These are phyloP conservation scores for Flexamia atlantica DNA, from an alignment of 2,888 invertebrate genomes.

Conservation along the genomic window DNA sequence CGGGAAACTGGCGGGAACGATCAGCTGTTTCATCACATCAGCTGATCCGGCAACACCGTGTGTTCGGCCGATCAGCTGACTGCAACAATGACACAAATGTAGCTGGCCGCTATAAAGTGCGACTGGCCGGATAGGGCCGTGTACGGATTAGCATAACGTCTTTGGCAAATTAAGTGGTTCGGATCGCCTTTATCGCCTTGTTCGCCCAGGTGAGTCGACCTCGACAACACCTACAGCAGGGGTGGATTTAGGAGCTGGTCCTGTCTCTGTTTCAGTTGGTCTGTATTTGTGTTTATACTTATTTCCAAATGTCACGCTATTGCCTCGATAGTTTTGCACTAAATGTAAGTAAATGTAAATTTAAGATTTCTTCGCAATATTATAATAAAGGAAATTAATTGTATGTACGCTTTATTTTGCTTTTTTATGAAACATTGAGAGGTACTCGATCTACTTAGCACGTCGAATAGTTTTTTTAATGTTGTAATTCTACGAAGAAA, in stretches of 20 bases:
- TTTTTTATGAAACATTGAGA: too few relatives aligned
- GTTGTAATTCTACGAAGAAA: too few relatives aligned
- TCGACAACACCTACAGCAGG: background rate
- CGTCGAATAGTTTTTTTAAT: too few relatives aligned
- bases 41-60: too few relatives aligned
- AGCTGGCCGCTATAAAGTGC: background rate
- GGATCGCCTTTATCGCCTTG: background rate
- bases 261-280: background rate
- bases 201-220: background rate
- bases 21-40: slow-evolving; percentile 2
- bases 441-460: too few relatives aligned
- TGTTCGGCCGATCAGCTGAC: slow-evolving; percentile 11
- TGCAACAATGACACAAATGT: slow-evolving; percentile 22
- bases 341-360: too few relatives aligned
- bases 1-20: background rate
- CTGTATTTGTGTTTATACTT: background rate
- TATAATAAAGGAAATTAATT: too few relatives aligned
- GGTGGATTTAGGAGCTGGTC: slow-evolving; percentile 1
- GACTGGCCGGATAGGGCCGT: background rate
- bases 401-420: too few relatives aligned
- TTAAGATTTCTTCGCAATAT: too few relatives aligned
- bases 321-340: too few relatives aligned
- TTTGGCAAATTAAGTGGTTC: slow-evolving; percentile 21
- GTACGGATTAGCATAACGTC: slow-evolving; percentile 20
- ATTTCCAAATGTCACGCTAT: background rate